Evolutionary conservation across 2,888 invertebrate genomes (phyloP).

Genomic region (Ypsolopha scabrella): DNA sequence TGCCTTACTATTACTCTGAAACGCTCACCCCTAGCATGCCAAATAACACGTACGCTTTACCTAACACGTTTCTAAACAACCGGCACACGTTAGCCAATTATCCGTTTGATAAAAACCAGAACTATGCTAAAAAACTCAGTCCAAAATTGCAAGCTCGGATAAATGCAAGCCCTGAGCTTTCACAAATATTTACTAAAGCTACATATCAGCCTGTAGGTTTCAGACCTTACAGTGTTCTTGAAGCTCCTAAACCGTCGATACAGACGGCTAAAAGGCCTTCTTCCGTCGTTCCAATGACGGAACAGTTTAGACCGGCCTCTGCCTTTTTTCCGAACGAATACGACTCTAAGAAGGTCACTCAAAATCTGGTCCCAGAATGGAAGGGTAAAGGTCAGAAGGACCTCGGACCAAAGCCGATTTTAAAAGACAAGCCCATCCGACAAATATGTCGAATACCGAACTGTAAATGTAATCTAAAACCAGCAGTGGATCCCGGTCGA

Average conservation of each 20-base stretch:
- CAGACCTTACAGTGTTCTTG: conserved; percentile 58
- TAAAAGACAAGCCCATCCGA: conserved; percentile 44
- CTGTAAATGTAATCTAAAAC: conserved; percentile 49
- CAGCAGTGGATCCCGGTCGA: conserved; percentile 25
- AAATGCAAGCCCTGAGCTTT: conserved; percentile 33
- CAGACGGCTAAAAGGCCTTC: conserved; percentile 42
- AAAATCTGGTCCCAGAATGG: conserved; percentile 52
- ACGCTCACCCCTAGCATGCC: conserved; percentile 56
- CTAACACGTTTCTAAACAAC: conserved; percentile 26
- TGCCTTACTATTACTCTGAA: conserved; percentile 59
- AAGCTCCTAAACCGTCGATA: conserved; percentile 42
- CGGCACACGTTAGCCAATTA: conserved; percentile 47
- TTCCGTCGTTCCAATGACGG: conserved; percentile 55
- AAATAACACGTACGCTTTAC: conserved; percentile 45
- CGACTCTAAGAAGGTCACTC: conserved; percentile 22
- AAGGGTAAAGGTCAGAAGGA: conserved; percentile 50
- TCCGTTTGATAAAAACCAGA: conserved; percentile 42
- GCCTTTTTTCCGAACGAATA: conserved; percentile 39
- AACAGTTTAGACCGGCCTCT: conserved; percentile 56
- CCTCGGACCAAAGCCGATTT: conserved; percentile 27
- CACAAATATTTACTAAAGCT: conserved; percentile 33
- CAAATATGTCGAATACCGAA: conserved; percentile 55
- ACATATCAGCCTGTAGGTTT: conserved; percentile 38
- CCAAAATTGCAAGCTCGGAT: conserved; percentile 30
- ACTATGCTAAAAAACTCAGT: conserved; percentile 33